A percentile compares a stretch with the other conserved stretches of the same genome.
Conservation (phyloP, 2,113 vertebrate species). For the Sterna hirundo region DNA sequence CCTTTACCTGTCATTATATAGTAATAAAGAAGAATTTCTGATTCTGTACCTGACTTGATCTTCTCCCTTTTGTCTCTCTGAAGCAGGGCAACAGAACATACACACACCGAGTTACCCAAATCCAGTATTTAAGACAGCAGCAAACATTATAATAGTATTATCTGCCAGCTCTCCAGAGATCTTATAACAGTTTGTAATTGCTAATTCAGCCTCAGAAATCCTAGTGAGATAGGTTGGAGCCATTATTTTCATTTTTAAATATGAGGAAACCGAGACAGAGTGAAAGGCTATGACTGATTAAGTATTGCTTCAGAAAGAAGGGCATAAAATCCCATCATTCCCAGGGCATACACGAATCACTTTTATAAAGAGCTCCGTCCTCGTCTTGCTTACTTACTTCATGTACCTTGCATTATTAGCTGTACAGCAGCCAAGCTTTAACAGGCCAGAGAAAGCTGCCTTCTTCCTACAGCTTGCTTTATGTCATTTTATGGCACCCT, state of each 20-base stretch:
- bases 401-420: background rate
- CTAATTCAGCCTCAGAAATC: slow-evolving; percentile 4
- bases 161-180: background rate
- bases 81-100: background rate
- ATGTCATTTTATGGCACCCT: background rate
- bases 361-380: background rate
- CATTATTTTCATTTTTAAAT: background rate
- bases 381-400: background rate
- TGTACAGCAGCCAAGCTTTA: background rate
- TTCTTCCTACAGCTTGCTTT: background rate
- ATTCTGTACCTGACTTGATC: background rate
- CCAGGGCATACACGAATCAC: background rate
- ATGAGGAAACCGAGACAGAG: background rate
- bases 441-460: background rate
- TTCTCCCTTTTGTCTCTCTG: background rate
- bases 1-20: background rate
- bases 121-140: background rate
- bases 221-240: background rate
- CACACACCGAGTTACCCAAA: background rate
- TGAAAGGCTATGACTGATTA: background rate
- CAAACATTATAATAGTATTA: background rate
- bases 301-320: background rate
- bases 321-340: background rate
- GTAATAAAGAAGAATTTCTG: background rate
- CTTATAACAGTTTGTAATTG: background rate